Base-by-base conservation (phyloP, 2,113 vertebrate species). In the Toxotes chatareus region DNA sequence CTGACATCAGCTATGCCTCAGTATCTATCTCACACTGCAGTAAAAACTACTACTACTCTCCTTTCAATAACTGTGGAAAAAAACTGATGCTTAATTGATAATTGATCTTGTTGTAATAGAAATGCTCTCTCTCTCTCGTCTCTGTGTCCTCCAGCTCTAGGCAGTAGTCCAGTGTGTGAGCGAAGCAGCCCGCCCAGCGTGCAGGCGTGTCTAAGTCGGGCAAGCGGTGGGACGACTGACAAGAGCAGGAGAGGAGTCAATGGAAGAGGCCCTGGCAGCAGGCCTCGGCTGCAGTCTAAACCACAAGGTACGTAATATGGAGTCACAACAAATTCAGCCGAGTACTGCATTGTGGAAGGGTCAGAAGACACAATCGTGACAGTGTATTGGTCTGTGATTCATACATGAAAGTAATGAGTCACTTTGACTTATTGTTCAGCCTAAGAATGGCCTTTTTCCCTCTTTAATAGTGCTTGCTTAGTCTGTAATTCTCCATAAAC, bases 191-290 rank as follows among this genome's bases (percentile, higher is more conserved):
- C 46, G 0, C 84, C 93, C 72, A 93, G 86, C 1, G 87, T 93
- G 74, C 91, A 92, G 65, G 92, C 53, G 79, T 94, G 93, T 84
- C 73, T 94, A 72, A 92, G 3, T 44, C 88, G 93, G 63, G 90
- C 81, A 0, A 6, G n/a, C 0, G 4, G 73, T 12, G 73, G 69
- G 49, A 51, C 71, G 1, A 4, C 19, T 31, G 12, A 62, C 62
- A 88, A 13, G 82, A 79, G 55, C 80, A 75, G 65, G 82, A 49
- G 47, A 32, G 69, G 82, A 13, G 82, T 93, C 92, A 93, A 93
- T 94, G 93, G 93, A 90, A 94, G 76, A 92, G 70, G 44, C 73
- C 32, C 82, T 4, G 40, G 59, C 76, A 27, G 62, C 80, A 87
- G 80, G 76, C n/a, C 71, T 11, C 7, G n/a, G 60, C 85, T 78